phyloP scores from a whole-genome alignment of 2,113 vertebrate species.

The Platycercus adscitus region DNA sequence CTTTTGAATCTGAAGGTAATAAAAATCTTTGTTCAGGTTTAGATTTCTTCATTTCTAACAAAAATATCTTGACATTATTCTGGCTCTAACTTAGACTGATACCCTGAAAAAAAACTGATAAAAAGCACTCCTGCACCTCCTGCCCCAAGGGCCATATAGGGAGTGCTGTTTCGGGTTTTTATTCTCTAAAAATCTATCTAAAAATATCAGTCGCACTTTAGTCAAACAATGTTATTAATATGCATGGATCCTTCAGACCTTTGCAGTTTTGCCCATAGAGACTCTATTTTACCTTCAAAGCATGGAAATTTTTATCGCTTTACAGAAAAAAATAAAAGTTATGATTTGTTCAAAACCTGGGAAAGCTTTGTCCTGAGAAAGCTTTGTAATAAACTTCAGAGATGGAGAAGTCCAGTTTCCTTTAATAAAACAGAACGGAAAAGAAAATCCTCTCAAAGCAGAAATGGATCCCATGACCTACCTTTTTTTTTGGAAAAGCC shows the following conservation, averaged over 20 bases:
- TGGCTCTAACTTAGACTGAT: background rate
- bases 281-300: background rate
- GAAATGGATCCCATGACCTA: background rate
- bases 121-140: rapidly evolving
- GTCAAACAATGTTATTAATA: background rate
- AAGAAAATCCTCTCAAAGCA: background rate
- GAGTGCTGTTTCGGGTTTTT: background rate
- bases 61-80: background rate
- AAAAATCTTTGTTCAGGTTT: background rate
- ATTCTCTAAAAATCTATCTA: background rate
- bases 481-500: background rate
- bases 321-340: too few species aligned
- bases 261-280: conserved; percentile 6
- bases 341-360: background rate
- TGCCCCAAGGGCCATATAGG: background rate
- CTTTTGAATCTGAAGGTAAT: background rate
- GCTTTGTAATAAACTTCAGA: background rate
- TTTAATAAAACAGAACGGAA: background rate
- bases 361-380: background rate
- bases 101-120: rapidly evolving
- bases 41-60: background rate
- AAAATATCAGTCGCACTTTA: background rate
- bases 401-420: background rate
- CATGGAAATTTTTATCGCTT: background rate
- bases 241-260: background rate